Evolutionary conservation across 2,888 invertebrate species (phyloP).

Genomic region (Drosophila histrio): DNA sequence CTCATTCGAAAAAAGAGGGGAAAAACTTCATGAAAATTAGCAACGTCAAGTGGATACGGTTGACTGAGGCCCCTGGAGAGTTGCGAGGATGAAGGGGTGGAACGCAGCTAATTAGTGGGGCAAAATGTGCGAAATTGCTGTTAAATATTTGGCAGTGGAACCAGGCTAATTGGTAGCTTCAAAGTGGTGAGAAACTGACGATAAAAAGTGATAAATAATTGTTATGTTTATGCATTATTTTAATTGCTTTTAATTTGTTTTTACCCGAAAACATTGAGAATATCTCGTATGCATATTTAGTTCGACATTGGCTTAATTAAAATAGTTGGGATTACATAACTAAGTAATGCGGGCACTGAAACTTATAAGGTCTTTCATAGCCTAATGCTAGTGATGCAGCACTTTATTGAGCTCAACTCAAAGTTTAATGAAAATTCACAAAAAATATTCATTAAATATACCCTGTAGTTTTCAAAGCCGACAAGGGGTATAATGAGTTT

Average conservation of each 20-base stretch:
- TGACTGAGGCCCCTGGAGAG: conserved; percentile 10
- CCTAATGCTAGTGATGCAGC: neutral
- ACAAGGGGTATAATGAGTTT: neutral
- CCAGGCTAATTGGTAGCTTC: conserved; percentile 5
- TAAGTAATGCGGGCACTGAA: neutral
- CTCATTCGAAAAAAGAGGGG: neutral
- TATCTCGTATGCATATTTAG: neutral
- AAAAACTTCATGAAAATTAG: conserved; percentile 47
- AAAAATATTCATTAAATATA: neutral
- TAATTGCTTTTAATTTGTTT: too few relatives aligned
- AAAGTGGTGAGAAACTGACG: neutral
- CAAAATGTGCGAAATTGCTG: conserved; percentile 33
- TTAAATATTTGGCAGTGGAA: conserved; percentile 25
- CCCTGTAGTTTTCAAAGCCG: neutral
- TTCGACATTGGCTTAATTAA: neutral
- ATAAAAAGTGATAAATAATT: neutral
- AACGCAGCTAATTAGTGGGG: conserved; percentile 50
- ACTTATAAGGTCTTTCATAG: neutral
- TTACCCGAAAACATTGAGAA: neutral
- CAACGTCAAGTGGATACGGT: conserved; percentile 33
- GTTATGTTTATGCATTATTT: neutral
- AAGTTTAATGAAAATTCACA: neutral
- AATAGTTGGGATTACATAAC: neutral
- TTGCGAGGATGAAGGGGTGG: neutral
- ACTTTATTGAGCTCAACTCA: neutral